Evolutionary conservation across 23 tunicate genomes (phyloP).

Genomic region (Halocynthia aurantium): DNA sequence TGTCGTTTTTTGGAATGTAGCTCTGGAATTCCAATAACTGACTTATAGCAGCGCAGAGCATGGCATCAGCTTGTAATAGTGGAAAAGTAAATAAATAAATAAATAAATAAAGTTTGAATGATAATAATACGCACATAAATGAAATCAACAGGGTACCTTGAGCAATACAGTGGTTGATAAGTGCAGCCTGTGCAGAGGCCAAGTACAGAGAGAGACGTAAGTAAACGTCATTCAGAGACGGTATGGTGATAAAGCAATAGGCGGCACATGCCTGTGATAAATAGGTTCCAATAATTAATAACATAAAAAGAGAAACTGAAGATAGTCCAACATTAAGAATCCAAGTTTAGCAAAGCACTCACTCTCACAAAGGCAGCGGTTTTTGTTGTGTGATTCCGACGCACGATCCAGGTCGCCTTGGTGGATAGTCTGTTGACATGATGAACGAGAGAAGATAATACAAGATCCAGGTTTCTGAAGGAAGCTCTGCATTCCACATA

Average conservation of each 20-base stretch:
- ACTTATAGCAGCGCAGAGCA: conserved; percentile 57
- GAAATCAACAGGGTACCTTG: conserved; percentile 53
- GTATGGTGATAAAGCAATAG: conserved; percentile 75
- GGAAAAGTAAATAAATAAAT: no score
- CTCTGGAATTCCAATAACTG: conserved; percentile 44
- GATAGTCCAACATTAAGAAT: background rate
- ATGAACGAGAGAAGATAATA: conserved; percentile 58
- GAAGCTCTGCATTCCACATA: conserved; percentile 83
- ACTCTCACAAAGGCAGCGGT: conserved; percentile 75
- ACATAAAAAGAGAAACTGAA: background rate
- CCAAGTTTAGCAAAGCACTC: no score
- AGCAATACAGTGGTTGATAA: conserved; percentile 74
- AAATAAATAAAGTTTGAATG: background rate
- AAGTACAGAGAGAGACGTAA: conserved; percentile 47
- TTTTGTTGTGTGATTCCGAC: conserved; percentile 80
- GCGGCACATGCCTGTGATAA: conserved; percentile 69
- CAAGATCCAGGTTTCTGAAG: conserved; percentile 59
- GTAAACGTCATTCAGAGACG: conserved; percentile 46
- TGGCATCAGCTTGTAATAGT: conserved; percentile 60
- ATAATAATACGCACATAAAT: no score
- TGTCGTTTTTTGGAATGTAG: background rate
- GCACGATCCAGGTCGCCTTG: conserved; percentile 46
- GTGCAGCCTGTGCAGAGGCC: conserved; percentile 74
- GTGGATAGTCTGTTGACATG: conserved; percentile 74
- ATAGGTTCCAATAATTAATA: background rate